Base-by-base conservation (phyloP, 1,140 invertebrate species). In the Andricus grossulariae region DNA sequence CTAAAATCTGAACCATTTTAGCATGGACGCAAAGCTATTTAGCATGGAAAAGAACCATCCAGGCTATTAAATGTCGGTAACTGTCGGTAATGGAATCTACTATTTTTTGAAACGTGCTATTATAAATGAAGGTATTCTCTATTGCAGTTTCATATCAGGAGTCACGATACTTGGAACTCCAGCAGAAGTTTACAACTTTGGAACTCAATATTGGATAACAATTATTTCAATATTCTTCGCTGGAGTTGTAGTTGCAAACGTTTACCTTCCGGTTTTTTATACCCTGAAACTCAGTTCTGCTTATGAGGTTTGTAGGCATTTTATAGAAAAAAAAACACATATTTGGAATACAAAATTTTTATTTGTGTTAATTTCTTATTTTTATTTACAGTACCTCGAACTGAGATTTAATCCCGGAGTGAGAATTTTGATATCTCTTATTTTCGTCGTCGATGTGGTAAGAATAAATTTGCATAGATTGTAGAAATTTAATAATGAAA, bases 121-220 rank as follows among this genome's bases (percentile, higher is more conserved):
- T 45, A 45, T 45, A 45, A 45, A 45, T 10, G 39, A 7, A 45
- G 39, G 8, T 7, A 11, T 21, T 51, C 51, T 50, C 50, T 78
- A 73, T 75, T 80, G 45, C 84, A 96, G 95, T 85, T 97, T 97
- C 88, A 95, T 98, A 88, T 98, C 97, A 0, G 97, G 97, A 71
- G 96, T 98, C 50, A 97, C 97, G 11, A 94, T 98, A 76, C 92
- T 98, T 16, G 97, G 97, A 15, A 96, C 95, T 12, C 97, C 97
- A 6, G 94, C 96, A 0, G 97, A 98, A 91, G 95, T 97, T 80
- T 98, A 97, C 87, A 95, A 95, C 89, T 97, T 94, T 88, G 96
- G 96, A 3, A 95, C 95, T 0, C 95, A 97, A 85, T 97, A 97
- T 88, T 95, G 94, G 93, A 90, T 96, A 79, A 95, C 96, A 25